A percentile compares a stretch with the other conserved stretches of the same genome.
Evolutionary conservation across 2,113 vertebrate species (phyloP).

Genomic region (Thalassoma bifasciatum): DNA sequence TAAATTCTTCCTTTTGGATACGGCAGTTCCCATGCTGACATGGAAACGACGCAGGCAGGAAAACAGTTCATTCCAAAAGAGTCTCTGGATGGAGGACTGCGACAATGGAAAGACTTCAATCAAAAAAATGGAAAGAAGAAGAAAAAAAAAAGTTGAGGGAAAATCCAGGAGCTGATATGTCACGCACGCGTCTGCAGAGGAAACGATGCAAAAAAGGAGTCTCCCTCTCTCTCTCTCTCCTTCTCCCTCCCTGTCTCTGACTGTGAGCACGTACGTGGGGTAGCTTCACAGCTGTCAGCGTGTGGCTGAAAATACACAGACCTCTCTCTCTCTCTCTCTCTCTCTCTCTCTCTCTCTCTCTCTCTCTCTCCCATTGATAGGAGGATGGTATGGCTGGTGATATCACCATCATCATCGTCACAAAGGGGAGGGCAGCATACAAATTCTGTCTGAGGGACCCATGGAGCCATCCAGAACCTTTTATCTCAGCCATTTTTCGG

Average conservation of each 20-base stretch:
- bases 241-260: constrained; percentile 26
- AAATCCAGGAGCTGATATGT: constrained; percentile 60
- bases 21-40: constrained; percentile 94
- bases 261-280: constrained; percentile 63
- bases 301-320: constrained; percentile 66
- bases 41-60: constrained; percentile 77
- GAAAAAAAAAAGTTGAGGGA: constrained; percentile 46
- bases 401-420: constrained; percentile 46
- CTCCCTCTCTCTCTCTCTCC: constrained; percentile 26
- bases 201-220: not conserved
- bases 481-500: constrained; percentile 31
- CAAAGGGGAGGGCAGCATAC: constrained; percentile 6
- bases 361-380: constrained; percentile 56
- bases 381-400: constrained; percentile 42
- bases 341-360: constrained; percentile 20
- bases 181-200: constrained; percentile 52
- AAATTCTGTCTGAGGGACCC: constrained; percentile 29
- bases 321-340: constrained; percentile 30
- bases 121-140: constrained; percentile 2
- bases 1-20: constrained; percentile 94
- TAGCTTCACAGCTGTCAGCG: constrained; percentile 64
- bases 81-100: constrained; percentile 49
- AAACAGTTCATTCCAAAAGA: constrained; percentile 82
- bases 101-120: constrained; percentile 16
- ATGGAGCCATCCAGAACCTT: constrained; percentile 52